Base-by-base conservation (phyloP, 2,797 vertebrate species). In the Amblyopsis hoosieri region DNA sequence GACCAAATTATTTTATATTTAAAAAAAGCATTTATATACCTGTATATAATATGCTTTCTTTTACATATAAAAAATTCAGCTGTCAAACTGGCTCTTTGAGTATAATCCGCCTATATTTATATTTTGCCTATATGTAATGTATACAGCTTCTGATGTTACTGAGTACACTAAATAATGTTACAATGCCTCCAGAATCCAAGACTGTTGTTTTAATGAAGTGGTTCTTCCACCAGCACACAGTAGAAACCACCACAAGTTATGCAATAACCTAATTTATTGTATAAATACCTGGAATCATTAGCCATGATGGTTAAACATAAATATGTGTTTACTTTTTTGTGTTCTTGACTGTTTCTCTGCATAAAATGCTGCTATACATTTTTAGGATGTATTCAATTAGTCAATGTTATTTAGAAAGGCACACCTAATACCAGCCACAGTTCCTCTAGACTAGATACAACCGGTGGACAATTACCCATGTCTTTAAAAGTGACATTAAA, bases 281-380 rank as follows among this genome's bases (percentile, higher is more conserved):
- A 65, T 57, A 51, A 45, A 50, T 50, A 31, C 57, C 15, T 66
- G 56, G 37, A 58, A 58, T n/a, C 15, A 23, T 52, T 33, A 57
- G 57, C 51, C 57, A 47, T 57, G 15, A 57, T 57, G 63, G 63
- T 65, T 58, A 55, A 55, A 58, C 17, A 46, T 56, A 15, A 51
- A 66, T 66, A 17, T 58, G 45, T 46, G 1, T 49, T 58, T 46
- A 31, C 42, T 19, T 8, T 3, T 29, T 58, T 58, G 33, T 33
- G 14, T 46, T 13, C 17, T 15, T 48, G 54, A 17, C 48, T 65
- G 49, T 58, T 66, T 66, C 42, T 46, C 53, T 11, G 42, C 51
- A 58, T 66, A 58, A 13, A 58, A 58, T 58, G 49, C 33, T 23
- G 52, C 48, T 53, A 12, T 58, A 46, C 58, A 66, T 52, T 33